phyloP scores from a whole-genome alignment of 23 tunicate species.

The Phallusia fumigata region DNA sequence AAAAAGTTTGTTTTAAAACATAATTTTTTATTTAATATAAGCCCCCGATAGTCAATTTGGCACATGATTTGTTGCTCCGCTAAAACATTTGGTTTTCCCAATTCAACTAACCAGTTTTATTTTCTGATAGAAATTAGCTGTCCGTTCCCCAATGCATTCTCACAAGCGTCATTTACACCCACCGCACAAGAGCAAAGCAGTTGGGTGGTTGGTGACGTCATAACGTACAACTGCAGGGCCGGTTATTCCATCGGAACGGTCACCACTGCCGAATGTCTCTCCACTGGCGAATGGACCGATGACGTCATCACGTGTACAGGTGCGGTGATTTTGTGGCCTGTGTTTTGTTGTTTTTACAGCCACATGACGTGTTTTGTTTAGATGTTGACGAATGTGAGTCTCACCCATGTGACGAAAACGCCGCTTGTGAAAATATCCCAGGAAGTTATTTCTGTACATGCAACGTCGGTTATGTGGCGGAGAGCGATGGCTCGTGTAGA shows the following conservation, averaged over 20 bases:
- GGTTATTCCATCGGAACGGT: constrained; percentile 36
- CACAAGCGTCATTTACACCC: not conserved
- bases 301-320: constrained; percentile 38
- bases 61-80: too few species aligned
- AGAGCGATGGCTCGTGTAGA: not conserved
- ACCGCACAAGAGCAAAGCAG: not conserved
- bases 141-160: not conserved
- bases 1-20: not conserved
- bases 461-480: not conserved
- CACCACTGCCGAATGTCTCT: constrained; percentile 19
- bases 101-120: too few species aligned
- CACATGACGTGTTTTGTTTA: not conserved
- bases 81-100: too few species aligned
- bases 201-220: constrained; percentile 28
- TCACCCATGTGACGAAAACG: constrained; percentile 32
- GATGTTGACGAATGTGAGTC: constrained; percentile 20
- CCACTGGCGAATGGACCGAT: constrained; percentile 48
- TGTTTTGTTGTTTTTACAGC: too few species aligned
- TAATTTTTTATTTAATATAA: too few species aligned
- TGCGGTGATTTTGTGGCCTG: not conserved
- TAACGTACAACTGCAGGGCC: constrained; percentile 22
- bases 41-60: too few species aligned
- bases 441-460: constrained; percentile 34
- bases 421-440: constrained; percentile 27
- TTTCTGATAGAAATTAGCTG: not conserved